Evolutionary conservation across 2,797 vertebrate genomes (phyloP), one percentile per base, ranked within the genome.

Genomic region (Cichlasoma orientale): DNA sequence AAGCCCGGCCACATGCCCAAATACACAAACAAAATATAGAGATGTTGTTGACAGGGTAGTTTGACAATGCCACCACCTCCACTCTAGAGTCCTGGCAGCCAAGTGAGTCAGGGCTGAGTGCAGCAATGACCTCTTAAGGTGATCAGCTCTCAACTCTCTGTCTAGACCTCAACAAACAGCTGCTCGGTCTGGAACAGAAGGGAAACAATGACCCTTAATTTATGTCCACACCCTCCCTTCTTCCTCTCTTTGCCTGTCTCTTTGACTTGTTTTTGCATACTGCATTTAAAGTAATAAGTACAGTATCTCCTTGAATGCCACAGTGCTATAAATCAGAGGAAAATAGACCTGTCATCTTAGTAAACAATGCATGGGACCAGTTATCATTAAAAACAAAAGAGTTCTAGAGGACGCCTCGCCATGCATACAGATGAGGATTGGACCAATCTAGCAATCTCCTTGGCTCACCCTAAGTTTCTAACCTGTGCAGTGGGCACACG

Each of bases 261-360:
- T 92, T 87, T 90, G 88, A 93, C 92, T 92, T 89, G 82, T 82
- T 92, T 93, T 94, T 94, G 91, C 92, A 94, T 94, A 90, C 80
- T 84, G 89, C 90, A 89, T 95, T 93, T 93, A 93, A 94, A 93
- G 93, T 91, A 95, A 94, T 93, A 95, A 93, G 92, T 93, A 93
- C 90, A 93, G 88, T 92, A 93, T 95, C 92, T 93, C 89, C 90
- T 93, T 92, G 90, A 89, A 91, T 89, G 90, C 90, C 86, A 91
- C 83, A 83, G 87, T 78, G 86, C 92, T 90, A 95, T 94, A 93
- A 95, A 96, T 95, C 93, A 94, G 88, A 82, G 50, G 87, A 74
- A 92, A 94, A 93, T 92, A 91, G 90, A 94, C 89, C 93, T 92
- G 94, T 94, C 95, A 94, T 92, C 92, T 90, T 84, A 81, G 90